Base-by-base conservation (phyloP, 1,140 invertebrate genomes). In the Drosophila ficusphila region DNA sequence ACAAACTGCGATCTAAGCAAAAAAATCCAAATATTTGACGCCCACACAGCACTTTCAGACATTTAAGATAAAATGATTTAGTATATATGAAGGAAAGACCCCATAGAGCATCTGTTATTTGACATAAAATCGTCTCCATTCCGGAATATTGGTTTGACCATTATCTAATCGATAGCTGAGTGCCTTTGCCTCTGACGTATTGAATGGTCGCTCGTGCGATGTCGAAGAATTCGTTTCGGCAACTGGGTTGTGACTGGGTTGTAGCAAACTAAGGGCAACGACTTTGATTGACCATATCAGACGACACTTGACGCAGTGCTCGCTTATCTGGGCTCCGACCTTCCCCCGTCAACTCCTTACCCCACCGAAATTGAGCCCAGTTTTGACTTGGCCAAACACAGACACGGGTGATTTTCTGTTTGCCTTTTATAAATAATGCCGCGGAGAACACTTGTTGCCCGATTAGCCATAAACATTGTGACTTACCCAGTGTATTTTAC, bases 121-220 rank as follows among this genome's bases (percentile, higher is more conserved):
- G 2, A 2, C 8, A 19, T 34, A 1, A 34, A 36, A 27, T 61
- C 2, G 33, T 16, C 38, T 36, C 27, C 46, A 12, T 62, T 62
- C 56, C 19, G 4, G 14, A 33, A 21, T 16, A 25, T 21, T 36
- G 36, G 8, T 4, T 27, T n/a, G 12, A 1, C 11, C 12, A 52
- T 85, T 79, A 83, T 85, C 79, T 86, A 79, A 79, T 83, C 79
- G 57, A 76, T 68, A 49, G 46, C 33, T 67, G 23, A 34, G 61
- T 44, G 39, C 21, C 21, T 34, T 49, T 44, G 44, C 19, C 25
- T 64, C 75, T 75, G 76, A 79, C 76, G 75, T 70, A 70, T 57
- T 14, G 27, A 69, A 12, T 29, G 52, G 54, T 18, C 65, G 52
- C 49, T 18, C 65, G 25, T 14, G 38, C 51, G 48, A 18, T 31